phyloP scores from a whole-genome alignment of 2,113 vertebrate species.

The Platysternon megacephalum region DNA sequence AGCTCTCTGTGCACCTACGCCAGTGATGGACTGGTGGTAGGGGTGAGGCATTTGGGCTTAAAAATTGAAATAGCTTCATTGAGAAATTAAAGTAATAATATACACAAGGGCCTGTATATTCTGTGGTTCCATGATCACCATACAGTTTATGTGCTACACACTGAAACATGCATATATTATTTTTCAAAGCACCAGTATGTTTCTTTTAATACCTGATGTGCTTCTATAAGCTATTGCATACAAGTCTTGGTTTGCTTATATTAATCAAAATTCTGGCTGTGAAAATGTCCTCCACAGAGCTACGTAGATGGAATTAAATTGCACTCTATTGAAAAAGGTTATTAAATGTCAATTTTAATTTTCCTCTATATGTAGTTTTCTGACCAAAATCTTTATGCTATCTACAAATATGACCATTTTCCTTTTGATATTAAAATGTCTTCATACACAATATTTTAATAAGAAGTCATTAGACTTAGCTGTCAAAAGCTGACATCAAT shows the following conservation, averaged over 20 bases:
- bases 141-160: background rate
- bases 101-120: background rate
- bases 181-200: background rate
- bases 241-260: background rate
- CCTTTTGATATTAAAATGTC: background rate
- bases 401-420: background rate
- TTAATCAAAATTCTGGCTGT: background rate
- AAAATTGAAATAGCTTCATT: background rate
- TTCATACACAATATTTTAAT: background rate
- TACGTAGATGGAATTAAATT: background rate
- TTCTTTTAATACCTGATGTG: background rate
- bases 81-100: background rate
- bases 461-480: background rate
- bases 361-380: background rate
- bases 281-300: background rate
- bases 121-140: background rate
- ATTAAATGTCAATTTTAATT: background rate
- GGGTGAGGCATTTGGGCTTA: background rate
- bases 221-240: background rate
- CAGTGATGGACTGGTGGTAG: background rate
- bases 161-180: background rate
- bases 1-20: background rate
- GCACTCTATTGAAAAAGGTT: background rate
- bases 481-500: background rate
- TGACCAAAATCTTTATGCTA: background rate